Evolutionary conservation across 2,113 vertebrate species (phyloP).

Genomic region (Equus przewalskii): DNA sequence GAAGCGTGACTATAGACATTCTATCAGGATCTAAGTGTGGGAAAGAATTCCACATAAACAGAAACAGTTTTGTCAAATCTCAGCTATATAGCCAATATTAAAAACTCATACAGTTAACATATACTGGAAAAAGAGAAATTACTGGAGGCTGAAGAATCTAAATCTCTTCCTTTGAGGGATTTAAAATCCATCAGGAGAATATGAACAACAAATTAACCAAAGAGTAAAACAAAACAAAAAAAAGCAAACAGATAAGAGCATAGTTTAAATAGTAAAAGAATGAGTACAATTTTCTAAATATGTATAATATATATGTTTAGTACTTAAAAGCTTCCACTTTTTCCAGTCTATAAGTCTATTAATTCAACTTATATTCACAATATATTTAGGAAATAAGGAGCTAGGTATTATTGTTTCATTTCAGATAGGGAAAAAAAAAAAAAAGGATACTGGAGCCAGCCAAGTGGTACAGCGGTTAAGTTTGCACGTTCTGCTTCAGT

Average conservation of each 20-base stretch:
- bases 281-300: not conserved
- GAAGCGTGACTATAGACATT: not conserved
- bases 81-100: not conserved
- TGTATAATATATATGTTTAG: not conserved
- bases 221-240: not conserved
- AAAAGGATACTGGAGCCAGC: not conserved
- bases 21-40: not conserved
- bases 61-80: not conserved
- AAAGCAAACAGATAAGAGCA: not conserved
- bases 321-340: not conserved
- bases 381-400: not conserved
- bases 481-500: too few species aligned
- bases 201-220: not conserved
- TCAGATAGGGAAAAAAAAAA: not conserved
- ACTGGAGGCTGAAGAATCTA: not conserved
- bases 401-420: not conserved
- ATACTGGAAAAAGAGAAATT: not conserved
- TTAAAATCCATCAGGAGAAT: not conserved
- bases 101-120: not conserved
- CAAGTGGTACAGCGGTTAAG: too few species aligned
- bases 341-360: not conserved
- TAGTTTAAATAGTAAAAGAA: not conserved
- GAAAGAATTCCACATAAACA: not conserved
- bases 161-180: not conserved
- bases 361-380: not conserved